Conservation (phyloP, 2,113 vertebrate species). For the Malurus alboscapulatus region DNA sequence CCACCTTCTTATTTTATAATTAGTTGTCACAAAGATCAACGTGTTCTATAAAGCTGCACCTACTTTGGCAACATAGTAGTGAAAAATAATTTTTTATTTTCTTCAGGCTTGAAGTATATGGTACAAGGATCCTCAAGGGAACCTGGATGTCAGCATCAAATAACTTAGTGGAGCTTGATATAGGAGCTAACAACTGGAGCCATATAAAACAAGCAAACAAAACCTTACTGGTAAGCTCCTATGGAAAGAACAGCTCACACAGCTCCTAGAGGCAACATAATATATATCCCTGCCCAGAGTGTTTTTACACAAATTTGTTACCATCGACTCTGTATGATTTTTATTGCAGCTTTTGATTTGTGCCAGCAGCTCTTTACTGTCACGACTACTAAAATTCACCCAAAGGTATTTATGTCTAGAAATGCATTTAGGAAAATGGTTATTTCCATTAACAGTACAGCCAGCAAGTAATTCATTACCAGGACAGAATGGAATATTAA, state of each 20-base stretch:
- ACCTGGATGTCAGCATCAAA: neutral
- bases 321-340: neutral
- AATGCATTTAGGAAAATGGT: conserved; percentile 11
- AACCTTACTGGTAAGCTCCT: neutral
- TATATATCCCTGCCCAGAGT: conserved; percentile 17
- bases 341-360: conserved; percentile 49
- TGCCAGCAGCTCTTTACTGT: conserved; percentile 49
- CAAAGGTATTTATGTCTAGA: conserved; percentile 5
- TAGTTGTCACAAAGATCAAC: conserved; percentile 37
- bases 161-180: conserved; percentile 2
- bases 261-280: conserved; percentile 33
- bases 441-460: conserved; percentile 27
- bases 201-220: conserved; percentile 4
- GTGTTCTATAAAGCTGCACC: neutral
- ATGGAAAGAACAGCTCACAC: conserved; percentile 54
- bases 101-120: neutral
- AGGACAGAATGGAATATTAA: neutral
- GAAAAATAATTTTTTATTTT: conserved; percentile 23
- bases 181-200: neutral
- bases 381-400: conserved; percentile 26
- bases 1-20: conserved; percentile 32
- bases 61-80: neutral
- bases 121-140: neutral
- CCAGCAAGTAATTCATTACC: conserved; percentile 13
- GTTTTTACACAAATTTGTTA: conserved; percentile 51